Evolutionary conservation across 1,140 invertebrate genomes (phyloP).

Genomic region (Anadara kagoshimensis): DNA sequence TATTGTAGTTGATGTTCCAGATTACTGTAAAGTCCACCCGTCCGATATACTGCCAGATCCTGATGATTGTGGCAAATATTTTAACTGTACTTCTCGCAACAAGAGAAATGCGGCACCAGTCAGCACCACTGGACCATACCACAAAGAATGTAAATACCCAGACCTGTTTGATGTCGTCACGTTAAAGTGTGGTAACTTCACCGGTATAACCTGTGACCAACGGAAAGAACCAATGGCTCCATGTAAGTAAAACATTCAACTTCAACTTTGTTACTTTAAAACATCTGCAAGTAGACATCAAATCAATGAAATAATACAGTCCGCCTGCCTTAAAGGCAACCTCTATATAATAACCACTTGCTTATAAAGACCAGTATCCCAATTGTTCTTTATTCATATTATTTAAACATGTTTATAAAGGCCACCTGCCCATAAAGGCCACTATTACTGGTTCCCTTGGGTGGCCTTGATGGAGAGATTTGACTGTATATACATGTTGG

Average conservation of each 20-base stretch:
- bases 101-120: constrained; percentile 15
- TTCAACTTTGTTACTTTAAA: no score
- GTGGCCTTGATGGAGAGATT: no score
- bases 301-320: no score
- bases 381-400: no score
- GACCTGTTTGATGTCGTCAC: constrained; percentile 44
- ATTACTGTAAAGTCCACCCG: constrained; percentile 34
- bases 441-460: no score
- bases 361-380: no score
- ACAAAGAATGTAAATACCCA: constrained; percentile 54
- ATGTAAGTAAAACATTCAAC: constrained; percentile 45
- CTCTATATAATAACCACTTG: no score
- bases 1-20: constrained; percentile 23
- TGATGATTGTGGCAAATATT: constrained; percentile 53
- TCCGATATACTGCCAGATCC: constrained; percentile 39
- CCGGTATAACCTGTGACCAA: constrained; percentile 44
- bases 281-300: no score
- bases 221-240: constrained; percentile 47
- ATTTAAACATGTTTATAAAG: no score
- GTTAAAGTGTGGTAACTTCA: constrained; percentile 42
- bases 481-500: no score
- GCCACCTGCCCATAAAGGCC: no score
- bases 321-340: no score
- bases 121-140: constrained; percentile 5
- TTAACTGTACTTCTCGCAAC: constrained; percentile 48